Base-by-base conservation (phyloP, 2,797 vertebrate species). In the Sebastiscus albofasciatus region DNA sequence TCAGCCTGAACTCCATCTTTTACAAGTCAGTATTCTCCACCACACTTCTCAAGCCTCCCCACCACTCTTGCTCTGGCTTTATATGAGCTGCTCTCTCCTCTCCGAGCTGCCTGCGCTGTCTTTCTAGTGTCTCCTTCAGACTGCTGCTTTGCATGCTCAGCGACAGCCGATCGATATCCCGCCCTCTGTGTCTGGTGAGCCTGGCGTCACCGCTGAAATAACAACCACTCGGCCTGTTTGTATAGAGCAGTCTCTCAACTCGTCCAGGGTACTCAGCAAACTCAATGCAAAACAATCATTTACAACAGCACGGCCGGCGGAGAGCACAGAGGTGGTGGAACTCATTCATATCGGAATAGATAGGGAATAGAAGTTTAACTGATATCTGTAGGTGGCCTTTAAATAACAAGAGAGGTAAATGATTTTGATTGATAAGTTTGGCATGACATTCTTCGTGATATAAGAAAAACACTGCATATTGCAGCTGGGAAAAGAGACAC, bases 81-180 rank as follows among this genome's bases (percentile, higher is more conserved):
- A 74, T 83, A 80, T 79, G 77, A 81, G 79, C 77, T 34, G 36
- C 67, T 85, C 80, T 68, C 66, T 36, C 54, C 72, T 79, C 76
- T 72, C 71, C 8, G 7, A 29, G 71, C 74, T 64, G 72, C 52
- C 71, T 14, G 31, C 1, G 36, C 82, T 75, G 77, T 90, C 82
- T 87, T 67, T 91, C 87, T 79, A 80, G 86, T 83, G 86, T 94
- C 89, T 92, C 90, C 88, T 90, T 91, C 90, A 92, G 91, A 78
- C 72, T 20, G 84, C 90, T 90, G 90, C 91, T 94, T 93, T 95
- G 90, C 93, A 94, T 94, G 89, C 89, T 89, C 85, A 79, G 92
- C 82, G 82, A 90, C 91, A 79, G 88, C 75, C 82, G 83, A 92
- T 95, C 89, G 60, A 94, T 94, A 91, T 56, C 59, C 86, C 59